phyloP scores from a whole-genome alignment of 2,797 vertebrate genomes.

The Todus mexicanus region DNA sequence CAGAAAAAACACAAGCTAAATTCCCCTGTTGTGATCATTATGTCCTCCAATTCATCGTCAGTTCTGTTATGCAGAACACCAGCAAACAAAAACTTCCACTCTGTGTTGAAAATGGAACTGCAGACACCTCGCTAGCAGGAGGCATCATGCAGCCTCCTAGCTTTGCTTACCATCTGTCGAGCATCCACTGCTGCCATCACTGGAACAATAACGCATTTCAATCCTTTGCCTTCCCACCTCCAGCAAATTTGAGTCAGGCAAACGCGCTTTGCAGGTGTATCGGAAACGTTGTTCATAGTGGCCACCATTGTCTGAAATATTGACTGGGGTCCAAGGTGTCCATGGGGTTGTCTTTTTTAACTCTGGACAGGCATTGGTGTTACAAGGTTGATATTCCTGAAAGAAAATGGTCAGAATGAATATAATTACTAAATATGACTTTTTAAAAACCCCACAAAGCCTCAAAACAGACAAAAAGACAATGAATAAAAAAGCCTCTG shows the following conservation, averaged over 20 bases:
- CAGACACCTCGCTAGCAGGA: neutral
- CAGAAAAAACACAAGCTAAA: neutral
- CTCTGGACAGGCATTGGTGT: slow-evolving; percentile 89
- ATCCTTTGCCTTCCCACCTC: slow-evolving; percentile 95
- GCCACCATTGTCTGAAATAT: slow-evolving; percentile 95
- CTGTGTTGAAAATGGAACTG: neutral
- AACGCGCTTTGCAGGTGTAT: slow-evolving; percentile 93
- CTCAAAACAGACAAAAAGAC: neutral
- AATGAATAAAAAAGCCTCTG: neutral
- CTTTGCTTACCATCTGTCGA: slow-evolving; percentile 90
- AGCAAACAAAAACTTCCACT: neutral
- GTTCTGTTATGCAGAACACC: neutral
- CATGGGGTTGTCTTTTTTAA: slow-evolving; percentile 97
- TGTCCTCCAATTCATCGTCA: neutral
- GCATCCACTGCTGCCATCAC: slow-evolving; percentile 92
- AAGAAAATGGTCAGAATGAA: neutral
- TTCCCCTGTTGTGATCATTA: neutral
- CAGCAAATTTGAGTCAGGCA: slow-evolving; percentile 86
- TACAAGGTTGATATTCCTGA: slow-evolving; percentile 95
- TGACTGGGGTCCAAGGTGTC: slow-evolving; percentile 96
- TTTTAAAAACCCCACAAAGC: neutral
- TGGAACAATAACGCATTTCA: slow-evolving; percentile 98
- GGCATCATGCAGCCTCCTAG: accelerated
- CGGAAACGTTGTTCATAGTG: slow-evolving; percentile 96
- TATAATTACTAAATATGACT: accelerated